Conservation (phyloP, 2,888 invertebrate genomes). For the Thysanoteuthis rhombus region DNA sequence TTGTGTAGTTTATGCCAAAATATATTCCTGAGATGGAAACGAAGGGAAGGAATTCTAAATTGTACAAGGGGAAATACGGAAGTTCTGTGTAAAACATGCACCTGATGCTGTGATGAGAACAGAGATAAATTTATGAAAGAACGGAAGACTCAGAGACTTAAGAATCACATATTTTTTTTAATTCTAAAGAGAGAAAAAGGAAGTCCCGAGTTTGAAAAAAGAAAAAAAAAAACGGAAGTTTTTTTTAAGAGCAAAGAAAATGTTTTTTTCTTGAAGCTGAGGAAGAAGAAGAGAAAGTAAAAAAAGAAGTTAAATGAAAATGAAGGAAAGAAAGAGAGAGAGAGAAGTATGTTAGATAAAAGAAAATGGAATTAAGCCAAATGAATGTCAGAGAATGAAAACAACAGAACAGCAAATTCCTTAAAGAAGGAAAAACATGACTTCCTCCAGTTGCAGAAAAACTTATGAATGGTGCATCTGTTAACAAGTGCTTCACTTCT, state of each 20-base stretch:
- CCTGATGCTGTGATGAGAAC: not conserved
- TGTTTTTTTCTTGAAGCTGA: too few species aligned
- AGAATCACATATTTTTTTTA: too few species aligned
- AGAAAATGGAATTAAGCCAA: not conserved
- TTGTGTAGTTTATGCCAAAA: not conserved
- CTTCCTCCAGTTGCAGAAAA: not conserved
- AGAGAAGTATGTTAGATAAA: not conserved
- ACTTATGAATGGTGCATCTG: not conserved
- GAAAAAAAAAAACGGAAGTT: too few species aligned
- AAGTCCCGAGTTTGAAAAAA: not conserved
- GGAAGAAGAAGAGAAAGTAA: too few species aligned
- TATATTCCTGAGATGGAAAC: not conserved
- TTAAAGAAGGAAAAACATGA: not conserved
- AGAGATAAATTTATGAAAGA: not conserved
- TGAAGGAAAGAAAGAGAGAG: not conserved
- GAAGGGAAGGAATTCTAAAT: not conserved
- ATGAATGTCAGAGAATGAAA: not conserved
- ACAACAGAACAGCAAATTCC: not conserved
- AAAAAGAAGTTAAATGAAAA: too few species aligned
- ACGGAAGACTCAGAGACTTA: not conserved
- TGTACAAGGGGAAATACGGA: not conserved
- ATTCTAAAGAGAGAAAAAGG: not conserved
- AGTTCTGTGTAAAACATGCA: not conserved
- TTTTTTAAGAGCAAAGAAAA: too few species aligned
- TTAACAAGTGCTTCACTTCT: not conserved